Base-by-base conservation (phyloP, 2,113 vertebrate species). In the Cynocephalus volans region DNA sequence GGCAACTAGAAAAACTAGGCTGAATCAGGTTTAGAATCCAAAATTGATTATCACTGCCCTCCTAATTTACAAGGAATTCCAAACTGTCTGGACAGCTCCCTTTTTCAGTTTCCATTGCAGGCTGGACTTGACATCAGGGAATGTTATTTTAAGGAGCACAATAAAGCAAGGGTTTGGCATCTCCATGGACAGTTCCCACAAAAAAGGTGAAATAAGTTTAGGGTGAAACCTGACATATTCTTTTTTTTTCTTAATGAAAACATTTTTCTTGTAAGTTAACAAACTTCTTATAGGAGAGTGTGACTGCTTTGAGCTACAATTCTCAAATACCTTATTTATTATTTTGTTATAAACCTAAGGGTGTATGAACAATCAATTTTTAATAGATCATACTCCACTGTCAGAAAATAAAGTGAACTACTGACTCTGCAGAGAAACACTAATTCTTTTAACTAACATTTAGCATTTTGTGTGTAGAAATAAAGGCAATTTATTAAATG, bases 311-410 rank as follows among this genome's bases (percentile, higher is more conserved):
- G 24, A 48, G 36, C 82, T 19, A 23, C 19, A 67, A 64, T 88
- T 94, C 73, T 93, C 86, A 88, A 85, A 82, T 56, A 52, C 24
- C 4, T 62, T 72, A 65, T 69, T 83, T 94, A 92, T 58, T 93
- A 88, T 76, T 97, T 84, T 93, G 23, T 64, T 82, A 80, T 76
- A 90, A 93, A 87, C 60, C 56, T 69, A 90, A 88, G 31, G 26
- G 54, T 45, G 4, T 41, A 52, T 17, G n/a, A 93, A 58, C 3
- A 31, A 69, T 88, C 90, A 65, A 77, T 75, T 96, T 84, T 90
- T 82, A 93, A 91, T 79, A 95, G 58, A 18, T 77, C 50, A 83
- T 62, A 92, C 17, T 70, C 33, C 7, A 72, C 6, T 33, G 9
- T 64, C 83, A 50, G 41, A 80, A 31, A 94, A 95, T 41, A 33